Base-by-base conservation (phyloP, 2,888 invertebrate species). In the Tenthredo amoena region DNA sequence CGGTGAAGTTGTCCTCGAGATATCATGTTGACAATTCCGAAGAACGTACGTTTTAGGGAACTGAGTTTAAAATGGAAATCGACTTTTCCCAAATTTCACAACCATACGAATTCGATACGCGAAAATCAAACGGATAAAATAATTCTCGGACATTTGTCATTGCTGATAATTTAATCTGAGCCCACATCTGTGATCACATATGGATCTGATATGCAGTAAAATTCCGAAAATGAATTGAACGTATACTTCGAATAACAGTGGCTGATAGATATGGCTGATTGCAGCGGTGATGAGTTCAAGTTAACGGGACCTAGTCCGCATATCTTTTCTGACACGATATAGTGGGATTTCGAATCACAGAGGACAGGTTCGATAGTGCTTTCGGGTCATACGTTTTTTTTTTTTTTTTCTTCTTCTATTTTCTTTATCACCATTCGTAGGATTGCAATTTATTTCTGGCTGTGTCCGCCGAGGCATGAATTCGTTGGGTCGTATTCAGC, bases 381-480 rank as follows among this genome's bases (percentile, higher is more conserved):
- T 58, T 62, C 47, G 18, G n/a, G 31, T 37, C 37, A n/a, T 2
- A 6, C n/a, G 12, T 21, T 37, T n/a, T 6, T 50, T 50, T 50
- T 37, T 58, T 7, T 40, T 62, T 40, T 34, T 40, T 62, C 37
- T 21, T 37, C 1, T 21, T 15, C 40, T 26, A 40, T 62, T 62
- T n/a, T 37, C 62, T 58, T 81, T 62, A 62, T 40, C 58, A 40
- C 21, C 62, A 40, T 62, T 40, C 50, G 77, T 50, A 34, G 74
- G 43, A 77, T 55, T 55, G 77, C 77, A 58, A 81, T 81, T 81
- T 40, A 81, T 81, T 81, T 62, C 40, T 81, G 50, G 47, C 9
- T 40, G 62, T 12, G 68, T 83, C 50, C 83, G 68, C 26, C n/a
- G 83, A 83, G 40, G 83, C 83, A 68, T 83, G 83, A 83, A 83